These are phyloP conservation scores for Cyphomyrus discorhynchus DNA, from an alignment of 2,113 vertebrate genomes.

Conservation along the genomic window DNA sequence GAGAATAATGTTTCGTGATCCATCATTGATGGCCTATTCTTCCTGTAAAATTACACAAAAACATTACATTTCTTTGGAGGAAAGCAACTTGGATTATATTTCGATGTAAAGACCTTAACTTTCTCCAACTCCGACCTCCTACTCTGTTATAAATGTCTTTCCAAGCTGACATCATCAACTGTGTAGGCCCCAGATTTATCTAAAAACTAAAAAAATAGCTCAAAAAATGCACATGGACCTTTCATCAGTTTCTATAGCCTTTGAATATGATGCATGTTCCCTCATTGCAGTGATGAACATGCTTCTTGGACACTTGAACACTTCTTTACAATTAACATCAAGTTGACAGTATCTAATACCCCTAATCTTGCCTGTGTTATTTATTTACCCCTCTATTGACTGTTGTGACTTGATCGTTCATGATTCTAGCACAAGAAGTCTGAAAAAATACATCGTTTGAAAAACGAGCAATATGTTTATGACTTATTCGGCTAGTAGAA, in stretches of 20 bases:
- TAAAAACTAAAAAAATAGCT: neutral
- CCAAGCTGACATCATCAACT: neutral
- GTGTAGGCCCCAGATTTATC: neutral
- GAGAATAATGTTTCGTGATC: neutral
- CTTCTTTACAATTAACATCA: neutral
- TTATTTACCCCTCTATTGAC: neutral
- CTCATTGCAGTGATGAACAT: neutral
- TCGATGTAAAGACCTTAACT: neutral
- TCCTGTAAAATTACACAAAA: neutral
- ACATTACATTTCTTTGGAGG: neutral
- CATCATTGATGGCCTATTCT: neutral
- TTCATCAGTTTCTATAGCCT: neutral
- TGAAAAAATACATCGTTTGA: neutral
- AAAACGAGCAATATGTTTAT: neutral
- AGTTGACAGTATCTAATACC: neutral
- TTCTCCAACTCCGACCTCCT: neutral
- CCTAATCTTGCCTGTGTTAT: neutral
- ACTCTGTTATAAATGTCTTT: neutral
- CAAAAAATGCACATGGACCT: neutral
- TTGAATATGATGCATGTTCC: neutral
- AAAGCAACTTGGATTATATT: neutral
- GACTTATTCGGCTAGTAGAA: neutral
- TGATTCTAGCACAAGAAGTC: neutral
- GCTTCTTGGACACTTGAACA: neutral
- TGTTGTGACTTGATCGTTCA: neutral